Conservation (phyloP, 2,888 invertebrate genomes). For the Taphrorychus bicolor region DNA sequence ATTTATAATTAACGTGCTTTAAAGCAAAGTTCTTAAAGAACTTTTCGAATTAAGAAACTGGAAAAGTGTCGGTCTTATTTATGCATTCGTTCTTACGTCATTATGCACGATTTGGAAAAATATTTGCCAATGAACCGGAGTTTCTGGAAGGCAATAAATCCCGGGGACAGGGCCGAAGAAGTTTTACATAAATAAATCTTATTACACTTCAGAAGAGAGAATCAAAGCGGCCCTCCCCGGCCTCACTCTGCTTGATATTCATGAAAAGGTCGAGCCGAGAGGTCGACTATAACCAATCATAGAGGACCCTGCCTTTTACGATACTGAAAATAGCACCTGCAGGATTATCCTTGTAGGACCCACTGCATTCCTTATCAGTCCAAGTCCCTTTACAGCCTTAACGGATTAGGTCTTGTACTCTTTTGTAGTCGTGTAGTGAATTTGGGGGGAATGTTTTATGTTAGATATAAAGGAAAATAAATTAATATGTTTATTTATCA, state of each 20-base stretch:
- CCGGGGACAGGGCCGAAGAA: conserved; percentile 5
- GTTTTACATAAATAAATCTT: conserved; percentile 35
- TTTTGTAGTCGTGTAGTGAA: not conserved
- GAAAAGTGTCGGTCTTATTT: no score
- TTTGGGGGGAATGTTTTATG: no score
- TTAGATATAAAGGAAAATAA: no score
- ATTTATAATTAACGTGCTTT: conserved; percentile 17
- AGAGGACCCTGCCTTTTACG: conserved; percentile 33
- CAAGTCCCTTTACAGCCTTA: conserved; percentile 37
- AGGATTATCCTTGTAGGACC: conserved; percentile 43
- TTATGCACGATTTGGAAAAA: not conserved
- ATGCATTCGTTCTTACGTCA: not conserved
- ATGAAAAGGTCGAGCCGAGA: conserved; percentile 28
- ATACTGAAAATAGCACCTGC: conserved; percentile 42
- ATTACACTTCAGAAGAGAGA: conserved; percentile 29
- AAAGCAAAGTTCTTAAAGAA: not conserved
- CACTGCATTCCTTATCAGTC: conserved; percentile 42
- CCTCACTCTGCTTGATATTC: conserved; percentile 33
- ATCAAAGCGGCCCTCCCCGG: conserved; percentile 30
- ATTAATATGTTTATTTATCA: no score
- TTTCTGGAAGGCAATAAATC: not conserved
- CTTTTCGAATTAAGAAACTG: not conserved
- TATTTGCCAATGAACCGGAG: not conserved
- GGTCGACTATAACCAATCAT: conserved; percentile 36
- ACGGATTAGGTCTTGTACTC: not conserved